These are phyloP conservation scores for Dasyprocta punctata DNA, from an alignment of 2,113 vertebrate genomes.

Conservation along the genomic window DNA sequence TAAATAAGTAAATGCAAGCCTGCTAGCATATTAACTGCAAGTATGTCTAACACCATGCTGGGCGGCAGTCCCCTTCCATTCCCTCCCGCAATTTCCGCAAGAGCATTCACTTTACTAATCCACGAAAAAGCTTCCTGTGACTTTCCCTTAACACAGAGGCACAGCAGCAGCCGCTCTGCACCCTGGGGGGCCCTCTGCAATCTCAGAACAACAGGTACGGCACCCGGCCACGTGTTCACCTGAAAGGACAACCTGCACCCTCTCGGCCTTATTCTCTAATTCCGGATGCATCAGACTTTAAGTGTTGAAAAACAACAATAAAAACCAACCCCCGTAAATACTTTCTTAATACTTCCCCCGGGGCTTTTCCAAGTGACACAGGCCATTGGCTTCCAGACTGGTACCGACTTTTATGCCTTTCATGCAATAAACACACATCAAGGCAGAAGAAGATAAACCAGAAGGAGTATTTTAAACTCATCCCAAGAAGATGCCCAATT, in stretches of 20 bases:
- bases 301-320: neutral
- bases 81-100: neutral
- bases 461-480: constrained; percentile 6
- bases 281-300: neutral
- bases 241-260: neutral
- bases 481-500: neutral
- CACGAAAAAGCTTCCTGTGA: neutral
- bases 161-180: neutral
- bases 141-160: neutral
- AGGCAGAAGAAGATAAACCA: neutral
- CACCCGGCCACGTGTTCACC: neutral
- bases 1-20: no score
- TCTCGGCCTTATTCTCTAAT: constrained; percentile 16
- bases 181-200: neutral
- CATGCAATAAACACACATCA: neutral
- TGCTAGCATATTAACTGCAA: neutral
- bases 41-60: neutral
- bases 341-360: neutral
- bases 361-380: neutral
- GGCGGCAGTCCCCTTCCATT: neutral
- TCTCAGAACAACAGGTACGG: neutral
- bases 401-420: neutral
- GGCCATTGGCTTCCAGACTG: neutral
- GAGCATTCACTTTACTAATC: neutral
- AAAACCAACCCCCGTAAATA: neutral